These are phyloP conservation scores for Aphaenogaster ashmeadi DNA, from an alignment of 1,140 invertebrate species.

Conservation along the genomic window DNA sequence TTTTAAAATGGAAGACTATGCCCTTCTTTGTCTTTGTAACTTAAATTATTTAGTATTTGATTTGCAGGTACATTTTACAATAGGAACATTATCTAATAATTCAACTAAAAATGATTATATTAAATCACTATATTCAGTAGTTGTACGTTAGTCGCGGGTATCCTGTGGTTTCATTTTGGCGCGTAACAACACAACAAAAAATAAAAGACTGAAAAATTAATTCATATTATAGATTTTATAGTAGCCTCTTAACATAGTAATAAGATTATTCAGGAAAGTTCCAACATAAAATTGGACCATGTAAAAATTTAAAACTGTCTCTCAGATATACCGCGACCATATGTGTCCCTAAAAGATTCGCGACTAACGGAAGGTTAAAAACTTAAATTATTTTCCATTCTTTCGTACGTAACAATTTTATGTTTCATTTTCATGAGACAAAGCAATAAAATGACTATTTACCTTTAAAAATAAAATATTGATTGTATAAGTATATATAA, in stretches of 20 bases:
- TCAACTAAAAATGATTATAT: constrained; percentile 11
- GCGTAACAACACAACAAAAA: no score
- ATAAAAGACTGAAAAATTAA: no score
- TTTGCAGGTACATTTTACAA: neutral
- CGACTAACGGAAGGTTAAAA: neutral
- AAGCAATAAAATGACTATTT: neutral
- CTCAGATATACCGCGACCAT: no score
- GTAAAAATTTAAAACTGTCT: no score
- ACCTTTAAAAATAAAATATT: constrained; percentile 21
- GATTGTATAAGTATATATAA: constrained; percentile 3
- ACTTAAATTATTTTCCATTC: constrained; percentile 14
- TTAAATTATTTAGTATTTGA: neutral
- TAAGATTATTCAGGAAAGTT: no score
- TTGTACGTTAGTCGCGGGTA: no score
- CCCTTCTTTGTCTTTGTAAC: neutral
- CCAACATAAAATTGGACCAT: no score
- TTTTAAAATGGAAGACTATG: neutral
- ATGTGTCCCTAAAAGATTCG: no score
- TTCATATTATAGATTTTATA: no score
- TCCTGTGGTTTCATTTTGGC: no score
- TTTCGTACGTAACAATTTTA: neutral
- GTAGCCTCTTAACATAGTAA: no score
- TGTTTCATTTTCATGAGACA: neutral
- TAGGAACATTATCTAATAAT: constrained; percentile 1
- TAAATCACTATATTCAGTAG: neutral